A percentile compares a stretch with the other conserved stretches of the same genome.
Conservation (phyloP, 2,797 vertebrate species). For the Triplophysa bombifrons region DNA sequence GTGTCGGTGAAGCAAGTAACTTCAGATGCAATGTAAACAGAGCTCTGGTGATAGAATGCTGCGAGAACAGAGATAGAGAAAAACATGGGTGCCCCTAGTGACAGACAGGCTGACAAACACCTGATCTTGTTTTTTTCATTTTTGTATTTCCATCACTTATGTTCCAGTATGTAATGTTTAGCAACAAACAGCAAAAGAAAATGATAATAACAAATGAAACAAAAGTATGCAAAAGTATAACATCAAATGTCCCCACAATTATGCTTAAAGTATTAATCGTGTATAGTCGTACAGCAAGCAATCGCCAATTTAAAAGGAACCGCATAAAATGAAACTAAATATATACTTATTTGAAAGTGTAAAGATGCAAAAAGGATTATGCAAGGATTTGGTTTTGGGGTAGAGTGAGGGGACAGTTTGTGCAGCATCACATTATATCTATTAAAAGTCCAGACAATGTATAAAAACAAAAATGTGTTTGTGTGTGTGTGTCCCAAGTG, state of each 20-base stretch:
- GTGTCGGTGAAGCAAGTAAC: neutral
- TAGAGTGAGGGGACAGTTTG: no score
- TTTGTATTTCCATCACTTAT: constrained; percentile 17
- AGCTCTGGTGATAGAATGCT: constrained; percentile 25
- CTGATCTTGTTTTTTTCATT: constrained; percentile 32
- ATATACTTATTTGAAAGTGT: neutral
- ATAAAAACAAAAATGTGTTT: no score
- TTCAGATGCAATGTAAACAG: constrained; percentile 39
- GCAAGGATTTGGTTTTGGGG: no score
- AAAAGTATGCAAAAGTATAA: neutral
- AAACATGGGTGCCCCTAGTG: constrained; percentile 27
- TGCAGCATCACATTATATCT: no score
- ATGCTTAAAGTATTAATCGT: no score
- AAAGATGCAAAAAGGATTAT: no score
- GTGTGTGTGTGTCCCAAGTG: constrained; percentile 6
- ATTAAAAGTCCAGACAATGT: no score
- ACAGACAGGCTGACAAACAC: constrained; percentile 47
- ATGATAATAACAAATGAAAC: neutral
- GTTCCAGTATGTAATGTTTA: constrained; percentile 6
- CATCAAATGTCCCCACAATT: no score
- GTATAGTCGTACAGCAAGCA: no score
- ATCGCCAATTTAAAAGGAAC: no score
- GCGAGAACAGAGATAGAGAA: constrained; percentile 35
- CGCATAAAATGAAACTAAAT: no score
- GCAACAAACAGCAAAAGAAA: neutral